Evolutionary conservation across 2,113 vertebrate genomes (phyloP), one percentile per base, ranked within the genome.

Genomic region (Ciconia maguari): DNA sequence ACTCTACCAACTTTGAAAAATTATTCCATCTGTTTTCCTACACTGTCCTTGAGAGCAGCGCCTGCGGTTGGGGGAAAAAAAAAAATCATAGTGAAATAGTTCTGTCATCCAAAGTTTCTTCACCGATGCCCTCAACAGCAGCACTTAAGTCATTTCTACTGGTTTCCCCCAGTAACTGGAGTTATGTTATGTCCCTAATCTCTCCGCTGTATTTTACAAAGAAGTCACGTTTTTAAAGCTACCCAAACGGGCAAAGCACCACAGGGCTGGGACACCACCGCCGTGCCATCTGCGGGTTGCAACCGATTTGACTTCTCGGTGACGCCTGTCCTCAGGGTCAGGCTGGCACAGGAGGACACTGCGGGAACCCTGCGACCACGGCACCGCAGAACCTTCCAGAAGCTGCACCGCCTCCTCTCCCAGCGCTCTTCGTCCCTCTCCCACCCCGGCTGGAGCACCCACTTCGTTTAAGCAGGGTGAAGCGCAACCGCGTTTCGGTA

Each of bases 251-350:
- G 13, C 30, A 16, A 15, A 16, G 49, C 21, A 11, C 30, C 0
- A 7, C 42, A 0, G 52, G 21, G 36, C 10, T 3, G 1, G 22
- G 27, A 1, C 57, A 1, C 2, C 0, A 2, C 38, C 58, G 6
- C 16, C 1, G 8, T 2, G 18, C 22, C n/a, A 15, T 14, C 64
- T 18, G 6, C 6, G 2, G 2, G 2, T 5, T 17, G 48, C 41
- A 20, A 4, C 41, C 5, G 0, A 16, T 1, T 11, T 8, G 2
- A 1, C 55, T 7, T 4, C 13, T 2, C 0, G 26, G 32, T 4
- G 42, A 19, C 3, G 2, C 49, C 26, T 2, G 16, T 7, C 38
- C 52, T 6, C 38, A 38, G 38, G 38, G 38, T 42, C 42, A 11
- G 62, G 30, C 1, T 2, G 38, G 7, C 4, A 9, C 16, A 1